Evolutionary conservation across 2,113 vertebrate genomes (phyloP).

Genomic region (Cheirogaleus medius): DNA sequence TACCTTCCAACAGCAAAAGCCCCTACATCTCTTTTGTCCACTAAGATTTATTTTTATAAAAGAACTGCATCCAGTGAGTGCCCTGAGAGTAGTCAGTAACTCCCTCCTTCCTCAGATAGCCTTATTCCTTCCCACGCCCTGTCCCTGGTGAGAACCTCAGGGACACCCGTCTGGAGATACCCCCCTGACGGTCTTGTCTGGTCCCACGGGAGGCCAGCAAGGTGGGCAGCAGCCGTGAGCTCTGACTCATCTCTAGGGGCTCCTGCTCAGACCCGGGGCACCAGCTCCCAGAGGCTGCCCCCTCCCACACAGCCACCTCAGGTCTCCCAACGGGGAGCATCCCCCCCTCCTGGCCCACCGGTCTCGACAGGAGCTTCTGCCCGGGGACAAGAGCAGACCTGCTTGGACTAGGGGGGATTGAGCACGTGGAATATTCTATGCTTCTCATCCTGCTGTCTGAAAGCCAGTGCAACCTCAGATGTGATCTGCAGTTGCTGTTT

Average conservation of each 20-base stretch:
- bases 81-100: not conserved
- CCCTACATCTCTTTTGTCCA: not conserved
- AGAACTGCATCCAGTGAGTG: not conserved
- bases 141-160: not conserved
- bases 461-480: not conserved
- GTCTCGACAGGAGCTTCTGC: not conserved
- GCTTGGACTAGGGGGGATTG: not conserved
- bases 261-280: not conserved
- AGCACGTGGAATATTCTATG: not conserved
- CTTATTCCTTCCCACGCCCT: not conserved
- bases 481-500: not conserved
- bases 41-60: not conserved
- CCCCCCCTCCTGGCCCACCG: no score
- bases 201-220: not conserved
- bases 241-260: not conserved
- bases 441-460: not conserved
- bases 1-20: not conserved
- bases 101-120: not conserved
- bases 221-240: not conserved
- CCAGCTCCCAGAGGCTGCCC: not conserved
- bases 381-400: not conserved
- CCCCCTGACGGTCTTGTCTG: not conserved
- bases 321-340: not conserved
- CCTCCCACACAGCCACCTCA: not conserved
- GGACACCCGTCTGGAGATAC: not conserved